Base-by-base conservation (phyloP, 2,888 invertebrate species). In the Pherbina coryleti region DNA sequence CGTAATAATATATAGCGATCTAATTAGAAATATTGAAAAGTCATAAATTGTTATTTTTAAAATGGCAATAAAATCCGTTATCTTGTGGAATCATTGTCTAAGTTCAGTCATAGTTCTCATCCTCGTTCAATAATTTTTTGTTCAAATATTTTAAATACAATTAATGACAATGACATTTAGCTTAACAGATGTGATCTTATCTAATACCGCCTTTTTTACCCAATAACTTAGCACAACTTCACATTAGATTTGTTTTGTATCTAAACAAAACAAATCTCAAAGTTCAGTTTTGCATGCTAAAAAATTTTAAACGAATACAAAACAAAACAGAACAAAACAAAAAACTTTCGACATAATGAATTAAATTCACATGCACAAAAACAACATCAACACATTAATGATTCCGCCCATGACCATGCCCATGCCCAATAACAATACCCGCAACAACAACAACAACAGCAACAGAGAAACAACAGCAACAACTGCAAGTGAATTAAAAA, bases 401-500 rank as follows among this genome's bases (percentile, higher is more conserved):
- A 44, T 64, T 53, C 64, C 76, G 70, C 66, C 75, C 77, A 77
- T 77, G 78, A 78, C 78, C 77, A 70, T 80, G 79, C 67, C 76
- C 66, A 74, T 71, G 66, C 62, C 28, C 74, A 71, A 7, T 14
- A n/a, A 66, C 55, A 37, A 57, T 44, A 28, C 55, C 49, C 53
- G 19, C 25, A 17, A 37, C 44, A 57, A 8, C 22, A 51, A 72
- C 49, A 53, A 51, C 72, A 62, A 53, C 51, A 72, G 55, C 51
- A 76, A 75, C 76, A 78, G 70, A 55, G 19, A 66, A 70, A 53
- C 69, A 51, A 51, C 25, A 66, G 51, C 62, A 73, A 75, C 77
- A 70, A 76, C 76, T 79, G 77, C 79, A 81, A 82, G 79, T 80
- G 80, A 81, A 81, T 80, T 81, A 81, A 80, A 79, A 79, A 77